These are phyloP conservation scores for Eulemur rubriventer DNA, from an alignment of 2,797 vertebrate species.

Conservation along the genomic window DNA sequence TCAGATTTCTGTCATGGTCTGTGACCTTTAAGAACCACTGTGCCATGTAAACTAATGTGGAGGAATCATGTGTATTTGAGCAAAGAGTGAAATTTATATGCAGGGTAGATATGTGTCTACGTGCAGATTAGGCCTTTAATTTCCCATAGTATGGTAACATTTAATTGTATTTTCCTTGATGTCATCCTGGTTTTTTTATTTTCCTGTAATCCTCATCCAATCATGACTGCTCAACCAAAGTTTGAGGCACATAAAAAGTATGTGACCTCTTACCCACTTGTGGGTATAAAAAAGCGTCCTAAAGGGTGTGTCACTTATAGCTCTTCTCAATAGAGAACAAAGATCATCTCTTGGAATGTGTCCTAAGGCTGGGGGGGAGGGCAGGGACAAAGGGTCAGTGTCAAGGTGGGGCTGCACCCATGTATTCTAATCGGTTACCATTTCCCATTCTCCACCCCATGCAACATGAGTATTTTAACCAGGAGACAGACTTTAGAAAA, in stretches of 20 bases:
- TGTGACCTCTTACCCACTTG: slow-evolving; percentile 53
- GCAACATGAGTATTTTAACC: neutral
- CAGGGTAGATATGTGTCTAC: neutral
- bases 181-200: slow-evolving; percentile 55
- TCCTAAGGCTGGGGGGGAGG: neutral
- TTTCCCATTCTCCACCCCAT: neutral
- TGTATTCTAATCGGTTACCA: neutral
- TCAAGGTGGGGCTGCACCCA: slow-evolving; percentile 19
- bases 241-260: slow-evolving; percentile 44
- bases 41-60: neutral
- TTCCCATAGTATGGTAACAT: slow-evolving; percentile 37
- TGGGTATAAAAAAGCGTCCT: slow-evolving; percentile 41
- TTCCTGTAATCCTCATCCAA: slow-evolving; percentile 19
- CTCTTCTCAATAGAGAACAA: slow-evolving; percentile 58
- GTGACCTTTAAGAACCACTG: neutral
- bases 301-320: slow-evolving; percentile 45
- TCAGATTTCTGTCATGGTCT: neutral
- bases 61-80: neutral
- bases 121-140: neutral
- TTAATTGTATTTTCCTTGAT: slow-evolving; percentile 61
- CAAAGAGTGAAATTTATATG: slow-evolving; percentile 20
- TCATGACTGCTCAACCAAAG: slow-evolving; percentile 45
- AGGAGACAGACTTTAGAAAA: neutral
- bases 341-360: slow-evolving; percentile 67
- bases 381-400: slow-evolving; percentile 18